Conservation (phyloP, 2,113 vertebrate genomes). For the Cnemophilus loriae region DNA sequence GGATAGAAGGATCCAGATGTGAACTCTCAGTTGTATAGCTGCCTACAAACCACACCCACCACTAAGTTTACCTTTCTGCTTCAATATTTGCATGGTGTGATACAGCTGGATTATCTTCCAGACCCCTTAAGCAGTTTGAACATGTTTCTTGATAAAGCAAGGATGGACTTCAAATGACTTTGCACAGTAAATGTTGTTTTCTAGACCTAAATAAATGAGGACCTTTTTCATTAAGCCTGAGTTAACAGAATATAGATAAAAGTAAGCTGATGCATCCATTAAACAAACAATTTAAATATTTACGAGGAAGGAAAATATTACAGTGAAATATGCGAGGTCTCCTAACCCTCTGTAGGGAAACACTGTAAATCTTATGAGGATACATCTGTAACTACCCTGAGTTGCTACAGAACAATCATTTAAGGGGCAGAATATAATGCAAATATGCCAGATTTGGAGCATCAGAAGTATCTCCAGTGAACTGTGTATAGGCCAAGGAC, state of each 20-base stretch:
- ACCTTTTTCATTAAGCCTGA: background rate
- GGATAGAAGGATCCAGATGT: background rate
- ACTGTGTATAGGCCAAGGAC: background rate
- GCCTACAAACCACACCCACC: background rate
- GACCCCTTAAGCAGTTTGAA: background rate
- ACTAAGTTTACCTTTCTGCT: background rate
- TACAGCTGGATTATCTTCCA: background rate
- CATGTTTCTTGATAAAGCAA: background rate
- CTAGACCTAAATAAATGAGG: background rate
- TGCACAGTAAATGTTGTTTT: background rate
- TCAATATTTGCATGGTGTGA: background rate
- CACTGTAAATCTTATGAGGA: background rate
- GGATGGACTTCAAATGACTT: background rate
- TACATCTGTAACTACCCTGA: background rate
- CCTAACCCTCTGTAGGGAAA: background rate
- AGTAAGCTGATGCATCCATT: background rate
- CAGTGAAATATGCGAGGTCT: background rate
- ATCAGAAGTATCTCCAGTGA: background rate
- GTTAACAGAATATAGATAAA: background rate
- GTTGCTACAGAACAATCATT: background rate
- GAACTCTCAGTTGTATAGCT: background rate
- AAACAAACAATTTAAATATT: slow-evolving; percentile 8
- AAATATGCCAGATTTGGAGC: background rate
- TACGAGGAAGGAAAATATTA: background rate
- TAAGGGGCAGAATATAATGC: background rate